A percentile compares a stretch with the other conserved stretches of the same genome.
Evolutionary conservation across 1,140 invertebrate species (phyloP).

Genomic region (Diabrotica virgifera): DNA sequence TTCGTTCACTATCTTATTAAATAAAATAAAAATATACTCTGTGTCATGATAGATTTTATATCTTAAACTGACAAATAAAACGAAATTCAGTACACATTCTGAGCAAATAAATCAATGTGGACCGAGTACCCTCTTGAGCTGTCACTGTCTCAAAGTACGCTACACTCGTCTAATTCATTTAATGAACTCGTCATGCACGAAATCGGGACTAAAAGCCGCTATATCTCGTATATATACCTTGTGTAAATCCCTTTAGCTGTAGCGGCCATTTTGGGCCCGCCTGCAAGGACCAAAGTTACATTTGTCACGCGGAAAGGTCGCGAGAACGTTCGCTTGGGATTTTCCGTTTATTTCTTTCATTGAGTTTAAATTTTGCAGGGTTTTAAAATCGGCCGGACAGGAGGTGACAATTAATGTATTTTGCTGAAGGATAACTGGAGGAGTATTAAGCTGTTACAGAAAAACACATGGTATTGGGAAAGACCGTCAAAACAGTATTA

Average conservation of each 20-base stretch:
- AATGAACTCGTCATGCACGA: slow-evolving; percentile 41
- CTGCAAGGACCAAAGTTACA: slow-evolving; percentile 31
- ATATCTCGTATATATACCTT: slow-evolving; percentile 28
- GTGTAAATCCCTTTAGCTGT: slow-evolving; percentile 34
- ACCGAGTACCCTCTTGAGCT: no score
- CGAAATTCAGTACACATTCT: no score
- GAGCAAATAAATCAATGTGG: no score
- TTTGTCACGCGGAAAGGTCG: slow-evolving; percentile 31
- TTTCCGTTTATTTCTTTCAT: slow-evolving; percentile 3
- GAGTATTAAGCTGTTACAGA: background rate
- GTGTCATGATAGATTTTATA: no score
- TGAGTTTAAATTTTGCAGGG: background rate
- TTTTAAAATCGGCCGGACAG: background rate
- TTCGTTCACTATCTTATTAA: no score
- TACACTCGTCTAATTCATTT: slow-evolving; percentile 33
- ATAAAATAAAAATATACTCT: no score
- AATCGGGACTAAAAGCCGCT: slow-evolving; percentile 30
- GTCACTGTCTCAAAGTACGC: background rate
- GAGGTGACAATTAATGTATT: slow-evolving; percentile 2
- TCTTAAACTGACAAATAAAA: no score
- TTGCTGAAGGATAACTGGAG: background rate
- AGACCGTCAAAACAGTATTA: no score
- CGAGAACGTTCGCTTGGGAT: background rate
- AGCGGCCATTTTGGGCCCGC: slow-evolving; percentile 32
- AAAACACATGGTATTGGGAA: no score